Base-by-base conservation (phyloP, 2,888 invertebrate genomes). In the Scaptomyza reducta region DNA sequence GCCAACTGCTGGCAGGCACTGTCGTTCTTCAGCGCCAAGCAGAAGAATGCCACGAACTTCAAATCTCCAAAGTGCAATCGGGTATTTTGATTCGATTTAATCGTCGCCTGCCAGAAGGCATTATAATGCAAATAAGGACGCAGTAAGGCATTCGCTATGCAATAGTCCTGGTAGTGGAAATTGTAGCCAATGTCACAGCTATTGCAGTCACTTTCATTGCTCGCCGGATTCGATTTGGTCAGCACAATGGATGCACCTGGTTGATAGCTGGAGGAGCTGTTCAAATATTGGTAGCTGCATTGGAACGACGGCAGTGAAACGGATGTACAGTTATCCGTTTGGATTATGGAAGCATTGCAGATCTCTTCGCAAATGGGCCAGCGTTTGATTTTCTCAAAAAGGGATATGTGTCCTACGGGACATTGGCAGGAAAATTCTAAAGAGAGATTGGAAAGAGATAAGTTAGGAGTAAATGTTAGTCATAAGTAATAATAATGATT, bases 1-100 rank as follows among this genome's bases (percentile, higher is more conserved):
- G 94, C 94, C 63, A 96, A 90, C 65, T 93, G 92, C 90, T 95
- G 94, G 81, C 96, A 96, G 10, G 94, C 94, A 14, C 92, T 93
- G 55, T 90, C 89, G 77, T 92, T 92, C 87, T 92, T 83, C 40
- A 93, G 66, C 0, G 87, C 74, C 70, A 90, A 76, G 22, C 92
- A 92, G 62, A 91, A 91, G 70, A 92, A 92, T 7, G 88, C 89
- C 29, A 91, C 84, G 57, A 90, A 91, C 74, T 91, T 91, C 0
- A 92, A 77, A 38, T 91, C 88, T 0, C 84, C 86, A 62, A 89
- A 90, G 42, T 88, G 86, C 5, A 74, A n/a, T 2, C 70, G 14
- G 10, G 14, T 11, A 25, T 50, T 50, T 82, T 74, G 1, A 41
- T 47, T 58, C 3, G 54, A 6, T 11, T 35, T 68, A 22, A 62